Evolutionary conservation across 2,888 invertebrate species (phyloP), one percentile per base, ranked within the genome.

Genomic region (Chalcosyrphus nemorum): DNA sequence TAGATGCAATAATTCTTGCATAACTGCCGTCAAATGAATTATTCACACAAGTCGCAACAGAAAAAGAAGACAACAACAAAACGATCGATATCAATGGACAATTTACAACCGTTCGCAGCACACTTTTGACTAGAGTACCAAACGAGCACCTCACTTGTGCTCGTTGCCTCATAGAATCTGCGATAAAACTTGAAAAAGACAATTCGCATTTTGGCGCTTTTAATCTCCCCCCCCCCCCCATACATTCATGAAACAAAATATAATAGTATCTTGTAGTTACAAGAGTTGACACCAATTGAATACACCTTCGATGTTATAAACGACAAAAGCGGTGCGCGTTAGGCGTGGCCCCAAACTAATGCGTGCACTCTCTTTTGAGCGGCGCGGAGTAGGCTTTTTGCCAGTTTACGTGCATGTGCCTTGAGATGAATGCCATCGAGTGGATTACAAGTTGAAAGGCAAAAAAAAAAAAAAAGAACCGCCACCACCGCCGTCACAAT

Each of bases 1-100:
- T 6, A 56, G 63, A 59, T 27, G 45, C 66, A 24, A 65, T 50
- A 68, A 61, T 59, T 59, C 61, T 70, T 81, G 45, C 72, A 66
- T 71, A 72, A 72, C 72, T 27, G 72, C 61, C 72, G 50, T 74
- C 66, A 27, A 82, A 77, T 82, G 77, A 82, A 72, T 77, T 72
- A 82, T 82, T 72, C 77, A 68, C 82, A 56, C 68, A 11, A 11
- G 45, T 66, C 21, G 5, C 19, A 72, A 21, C 38, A 56, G 45
- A 4, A 27, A 5, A 27, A 29, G 9, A 5, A 43, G 29, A 43
- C 43, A 27, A 77, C 56, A 47, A 61, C 82, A 72, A 74, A 72
- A 54, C 56, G 82, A 82, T 82, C 43, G 77, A n/a, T 82, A 82
- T 82, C 72, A 74, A 74, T 77, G 82, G 27, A 82, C 72, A 82